Evolutionary conservation across 2,888 invertebrate species (phyloP).

Genomic region (Drosophila basisetae): DNA sequence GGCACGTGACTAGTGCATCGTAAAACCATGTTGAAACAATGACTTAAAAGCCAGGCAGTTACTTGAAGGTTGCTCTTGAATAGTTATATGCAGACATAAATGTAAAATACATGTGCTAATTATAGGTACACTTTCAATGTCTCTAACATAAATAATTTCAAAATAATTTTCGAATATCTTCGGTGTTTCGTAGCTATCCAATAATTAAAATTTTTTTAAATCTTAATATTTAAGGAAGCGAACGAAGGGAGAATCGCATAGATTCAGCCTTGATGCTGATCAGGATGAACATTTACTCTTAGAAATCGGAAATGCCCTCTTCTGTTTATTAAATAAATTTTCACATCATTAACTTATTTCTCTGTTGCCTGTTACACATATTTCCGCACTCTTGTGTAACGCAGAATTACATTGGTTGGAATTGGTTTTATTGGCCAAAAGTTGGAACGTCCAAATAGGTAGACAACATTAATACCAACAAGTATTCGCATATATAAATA

Average conservation of each 20-base stretch:
- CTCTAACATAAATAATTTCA: neutral
- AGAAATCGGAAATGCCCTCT: neutral
- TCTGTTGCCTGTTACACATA: neutral
- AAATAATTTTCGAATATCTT: neutral
- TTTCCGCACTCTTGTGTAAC: neutral
- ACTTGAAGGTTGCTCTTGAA: constrained; percentile 4
- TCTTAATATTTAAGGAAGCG: neutral
- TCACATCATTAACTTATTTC: neutral
- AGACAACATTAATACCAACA: constrained; percentile 1
- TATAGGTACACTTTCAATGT: neutral
- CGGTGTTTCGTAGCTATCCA: neutral
- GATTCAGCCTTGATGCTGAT: neutral
- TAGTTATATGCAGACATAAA: neutral
- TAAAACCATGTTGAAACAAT: constrained; percentile 34
- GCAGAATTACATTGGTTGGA: constrained; percentile 36
- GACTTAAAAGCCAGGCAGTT: constrained; percentile 8
- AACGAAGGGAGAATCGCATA: neutral
- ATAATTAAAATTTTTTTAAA: neutral
- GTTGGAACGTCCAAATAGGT: constrained; percentile 1
- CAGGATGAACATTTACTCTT: neutral
- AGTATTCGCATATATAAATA: neutral
- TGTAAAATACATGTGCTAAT: neutral
- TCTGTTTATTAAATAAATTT: neutral
- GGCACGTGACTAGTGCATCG: constrained; percentile 53
- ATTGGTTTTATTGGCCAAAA: constrained; percentile 35